These are phyloP conservation scores for Ceratina japonica DNA, from an alignment of 1,140 invertebrate species.

Conservation along the genomic window DNA sequence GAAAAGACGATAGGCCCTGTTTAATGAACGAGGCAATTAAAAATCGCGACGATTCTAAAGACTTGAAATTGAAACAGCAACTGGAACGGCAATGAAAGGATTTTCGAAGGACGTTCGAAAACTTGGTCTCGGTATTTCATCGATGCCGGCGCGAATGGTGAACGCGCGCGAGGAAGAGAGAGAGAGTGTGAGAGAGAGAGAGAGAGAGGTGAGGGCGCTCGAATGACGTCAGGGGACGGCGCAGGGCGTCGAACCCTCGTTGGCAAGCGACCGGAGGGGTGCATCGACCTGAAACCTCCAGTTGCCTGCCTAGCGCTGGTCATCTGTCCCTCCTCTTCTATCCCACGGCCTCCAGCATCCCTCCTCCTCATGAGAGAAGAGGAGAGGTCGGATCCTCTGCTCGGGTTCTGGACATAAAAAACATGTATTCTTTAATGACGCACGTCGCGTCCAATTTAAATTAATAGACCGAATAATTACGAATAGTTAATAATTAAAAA, in stretches of 20 bases:
- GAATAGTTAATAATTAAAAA: too few relatives aligned
- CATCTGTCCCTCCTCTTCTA: conserved; percentile 32
- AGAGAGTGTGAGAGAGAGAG: conserved; percentile 36
- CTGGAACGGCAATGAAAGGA: conserved; percentile 11
- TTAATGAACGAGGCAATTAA: conserved; percentile 11
- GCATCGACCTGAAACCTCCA: conserved; percentile 76
- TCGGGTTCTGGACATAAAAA: neutral
- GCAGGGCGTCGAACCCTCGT: conserved; percentile 73
- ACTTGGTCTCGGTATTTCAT: conserved; percentile 49
- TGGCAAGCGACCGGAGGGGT: conserved; percentile 65
- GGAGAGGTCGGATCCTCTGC: too few relatives aligned
- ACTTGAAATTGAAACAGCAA: neutral
- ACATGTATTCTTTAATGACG: neutral
- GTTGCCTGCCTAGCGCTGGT: conserved; percentile 60
- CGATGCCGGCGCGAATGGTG: conserved; percentile 30
- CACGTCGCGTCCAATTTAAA: neutral
- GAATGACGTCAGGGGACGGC: conserved; percentile 75
- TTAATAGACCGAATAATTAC: too few relatives aligned
- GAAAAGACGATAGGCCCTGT: too few relatives aligned
- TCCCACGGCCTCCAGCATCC: conserved; percentile 13
- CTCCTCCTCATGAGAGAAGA: neutral
- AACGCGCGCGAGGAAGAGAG: conserved; percentile 9
- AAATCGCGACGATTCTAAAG: conserved; percentile 13
- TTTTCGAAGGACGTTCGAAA: conserved; percentile 56
- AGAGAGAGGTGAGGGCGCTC: conserved; percentile 43